Percentiles rank a stretch among this genome's conserved stretches.
Conservation (phyloP, 1,140 invertebrate species). For the Ceratina japonica region DNA sequence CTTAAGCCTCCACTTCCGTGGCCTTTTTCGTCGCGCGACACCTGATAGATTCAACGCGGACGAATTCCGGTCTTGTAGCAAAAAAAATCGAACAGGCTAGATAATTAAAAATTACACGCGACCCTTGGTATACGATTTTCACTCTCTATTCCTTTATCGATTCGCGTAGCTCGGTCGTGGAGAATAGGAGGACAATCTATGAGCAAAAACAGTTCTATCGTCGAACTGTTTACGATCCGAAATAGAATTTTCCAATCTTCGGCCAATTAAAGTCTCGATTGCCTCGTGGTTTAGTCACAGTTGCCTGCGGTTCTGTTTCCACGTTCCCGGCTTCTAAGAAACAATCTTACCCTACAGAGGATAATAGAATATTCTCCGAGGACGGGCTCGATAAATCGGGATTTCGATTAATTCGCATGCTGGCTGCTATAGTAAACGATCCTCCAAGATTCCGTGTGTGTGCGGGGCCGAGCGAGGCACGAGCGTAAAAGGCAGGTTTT, state of each 20-base stretch:
- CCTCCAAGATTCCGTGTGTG: not conserved
- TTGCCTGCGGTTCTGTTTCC: not conserved
- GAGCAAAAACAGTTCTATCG: too few species aligned
- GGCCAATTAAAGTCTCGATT: constrained; percentile 38
- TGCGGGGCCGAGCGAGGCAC: not conserved
- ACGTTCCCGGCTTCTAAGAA: constrained; percentile 9
- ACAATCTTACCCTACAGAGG: not conserved
- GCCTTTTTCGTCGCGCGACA: not conserved
- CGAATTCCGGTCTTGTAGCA: too few species aligned
- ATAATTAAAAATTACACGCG: constrained; percentile 2
- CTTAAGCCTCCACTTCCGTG: not conserved
- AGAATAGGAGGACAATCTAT: not conserved
- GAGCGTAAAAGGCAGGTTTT: constrained; percentile 17
- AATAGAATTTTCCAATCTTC: constrained; percentile 37
- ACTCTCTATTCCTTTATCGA: constrained; percentile 2
- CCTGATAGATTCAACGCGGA: too few species aligned
- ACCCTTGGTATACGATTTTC: not conserved
- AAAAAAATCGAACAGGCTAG: not conserved
- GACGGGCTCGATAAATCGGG: not conserved
- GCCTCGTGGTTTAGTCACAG: constrained; percentile 25
- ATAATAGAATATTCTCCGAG: constrained; percentile 23
- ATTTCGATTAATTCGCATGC: constrained; percentile 22
- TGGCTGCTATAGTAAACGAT: not conserved
- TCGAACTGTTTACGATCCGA: not conserved
- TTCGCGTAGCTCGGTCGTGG: not conserved